Evolutionary conservation across 2,113 vertebrate genomes (phyloP), one percentile per base, ranked within the genome.

Genomic region (Tragelaphus imberbis): DNA sequence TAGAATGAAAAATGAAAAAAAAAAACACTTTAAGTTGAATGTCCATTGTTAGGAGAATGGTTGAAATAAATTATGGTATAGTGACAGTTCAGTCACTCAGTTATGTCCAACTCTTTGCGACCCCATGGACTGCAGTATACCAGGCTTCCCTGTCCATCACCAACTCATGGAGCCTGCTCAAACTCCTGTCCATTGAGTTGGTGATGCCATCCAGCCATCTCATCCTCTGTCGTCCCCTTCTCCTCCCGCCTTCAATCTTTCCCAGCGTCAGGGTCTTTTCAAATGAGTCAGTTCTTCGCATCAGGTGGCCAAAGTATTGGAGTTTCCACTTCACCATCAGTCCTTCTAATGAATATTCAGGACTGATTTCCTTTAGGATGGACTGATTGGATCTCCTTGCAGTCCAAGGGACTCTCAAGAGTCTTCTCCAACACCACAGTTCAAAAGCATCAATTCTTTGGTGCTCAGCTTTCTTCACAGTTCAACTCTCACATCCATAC

Each of bases 391-490:
- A 71, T 71, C 19, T 71, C 68, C 68, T 71, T 71, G 19, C 19
- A 12, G 17, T 71, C 68, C n/a, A 23, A 71, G 68, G 68, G 68
- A 23, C n/a, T 40, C n/a, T 71, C 68, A n/a, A 68, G 65, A 68
- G 33, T 68, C 33, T 36, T 68, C 33, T 68, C 4, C 16, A 71
- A 36, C 65, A 71, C 19, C 19, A 36, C 19, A 40, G 5, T 71
- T 40, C 19, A 71, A 71, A 40, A 71, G 19, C 19, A 12, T 40
- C n/a, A 71, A 0, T 36, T 71, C 19, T 71, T 36, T 0, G 0
- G 68, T 4, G 2, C n/a, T 71, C 68, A 40, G 33, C n/a, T 21
- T 40, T 71, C 10, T 21, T 71, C 23, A 71, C 17, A 40, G n/a
- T 71, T 9, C 68, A 71, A 71, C n/a, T 40, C 68, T 23, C 19